A percentile compares a stretch with the other conserved stretches of the same genome.
These are phyloP conservation scores for Gnathochromis pfefferi DNA, from an alignment of 2,113 vertebrate genomes.

Conservation along the genomic window DNA sequence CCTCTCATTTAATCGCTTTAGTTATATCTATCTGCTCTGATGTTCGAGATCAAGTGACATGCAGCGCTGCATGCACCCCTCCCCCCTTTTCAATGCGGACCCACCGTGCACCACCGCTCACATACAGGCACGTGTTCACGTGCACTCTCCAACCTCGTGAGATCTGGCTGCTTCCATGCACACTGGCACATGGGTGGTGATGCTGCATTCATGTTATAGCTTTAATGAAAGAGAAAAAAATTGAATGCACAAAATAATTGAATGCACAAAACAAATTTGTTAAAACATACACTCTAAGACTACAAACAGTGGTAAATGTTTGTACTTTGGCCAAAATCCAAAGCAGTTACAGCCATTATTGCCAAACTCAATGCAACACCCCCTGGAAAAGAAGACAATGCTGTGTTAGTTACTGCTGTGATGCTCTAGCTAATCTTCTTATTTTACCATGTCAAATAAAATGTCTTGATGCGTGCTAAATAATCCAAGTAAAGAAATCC, in stretches of 20 bases:
- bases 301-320: not conserved
- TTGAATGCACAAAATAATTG: not conserved
- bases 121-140: not conserved
- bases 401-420: not conserved
- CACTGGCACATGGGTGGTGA: conserved; percentile 12
- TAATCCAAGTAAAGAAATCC: not conserved
- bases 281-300: not conserved
- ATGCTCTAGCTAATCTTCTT: not conserved
- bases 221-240: not conserved
- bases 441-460: not conserved
- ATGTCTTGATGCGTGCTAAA: not conserved
- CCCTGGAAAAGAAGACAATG: not conserved
- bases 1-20: conserved; percentile 47
- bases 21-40: conserved; percentile 34
- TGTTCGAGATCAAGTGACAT: conserved; percentile 40
- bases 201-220: conserved; percentile 1
- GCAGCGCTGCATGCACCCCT: not conserved
- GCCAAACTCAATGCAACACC: not conserved
- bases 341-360: not conserved
- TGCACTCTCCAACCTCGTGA: conserved; percentile 23
- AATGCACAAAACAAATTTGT: not conserved
- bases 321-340: not conserved
- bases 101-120: not conserved
- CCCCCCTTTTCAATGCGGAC: not conserved
- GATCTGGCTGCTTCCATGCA: conserved; percentile 12